A percentile compares a stretch with the other conserved stretches of the same genome.
Conservation (phyloP, 37 sponge, comb jelly and placozoan genomes). For the Oopsacas minuta region DNA sequence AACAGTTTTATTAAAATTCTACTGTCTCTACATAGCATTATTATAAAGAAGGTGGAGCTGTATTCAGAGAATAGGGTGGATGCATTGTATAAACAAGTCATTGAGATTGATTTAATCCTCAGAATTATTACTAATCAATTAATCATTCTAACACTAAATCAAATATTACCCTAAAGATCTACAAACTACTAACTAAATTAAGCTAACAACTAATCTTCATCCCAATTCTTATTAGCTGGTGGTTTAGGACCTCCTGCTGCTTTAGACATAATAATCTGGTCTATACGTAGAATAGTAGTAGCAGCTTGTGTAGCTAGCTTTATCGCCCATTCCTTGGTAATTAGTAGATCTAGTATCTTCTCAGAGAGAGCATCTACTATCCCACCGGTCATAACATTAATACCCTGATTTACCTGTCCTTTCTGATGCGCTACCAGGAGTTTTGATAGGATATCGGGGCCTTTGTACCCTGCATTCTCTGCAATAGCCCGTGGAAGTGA, state of each 20-base stretch:
- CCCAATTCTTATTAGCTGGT: conserved; percentile 41
- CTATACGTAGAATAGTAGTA: conserved; percentile 77
- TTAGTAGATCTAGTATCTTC: conserved; percentile 54
- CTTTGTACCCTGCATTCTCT: conserved; percentile 89
- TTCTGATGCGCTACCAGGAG: conserved; percentile 77
- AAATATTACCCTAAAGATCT: no score
- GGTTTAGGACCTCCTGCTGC: conserved; percentile 95
- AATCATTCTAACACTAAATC: no score
- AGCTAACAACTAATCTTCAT: conserved; percentile 74
- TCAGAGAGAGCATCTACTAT: background rate
- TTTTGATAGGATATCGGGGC: conserved; percentile 65
- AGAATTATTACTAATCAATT: no score
- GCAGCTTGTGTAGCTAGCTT: conserved; percentile 86
- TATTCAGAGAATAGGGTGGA: no score
- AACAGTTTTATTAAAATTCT: no score
- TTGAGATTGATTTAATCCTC: no score
- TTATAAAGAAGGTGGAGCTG: no score
- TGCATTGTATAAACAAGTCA: no score
- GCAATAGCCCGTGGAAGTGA: conserved; percentile 67
- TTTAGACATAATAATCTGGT: conserved; percentile 97
- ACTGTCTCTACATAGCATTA: no score
- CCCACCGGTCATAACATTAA: conserved; percentile 34
- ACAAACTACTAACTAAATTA: no score
- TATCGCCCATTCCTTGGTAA: conserved; percentile 74
- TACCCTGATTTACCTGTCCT: conserved; percentile 50